These are phyloP conservation scores for Drosophila carrolli DNA, from an alignment of 1,140 invertebrate species.

Conservation along the genomic window DNA sequence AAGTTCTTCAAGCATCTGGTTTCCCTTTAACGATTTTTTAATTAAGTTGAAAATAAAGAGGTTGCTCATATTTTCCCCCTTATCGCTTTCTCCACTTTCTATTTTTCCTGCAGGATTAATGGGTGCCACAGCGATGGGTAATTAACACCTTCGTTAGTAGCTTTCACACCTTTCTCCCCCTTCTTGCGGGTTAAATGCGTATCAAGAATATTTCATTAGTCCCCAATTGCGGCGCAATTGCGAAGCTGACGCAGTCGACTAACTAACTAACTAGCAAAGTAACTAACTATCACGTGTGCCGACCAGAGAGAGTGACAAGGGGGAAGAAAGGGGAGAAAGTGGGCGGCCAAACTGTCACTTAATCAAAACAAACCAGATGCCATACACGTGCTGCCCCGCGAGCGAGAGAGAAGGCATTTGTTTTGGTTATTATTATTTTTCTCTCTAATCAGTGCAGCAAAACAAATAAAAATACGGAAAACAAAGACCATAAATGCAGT, in stretches of 20 bases:
- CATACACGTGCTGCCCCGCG: conserved; percentile 27
- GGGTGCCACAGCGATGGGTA: conserved; percentile 1
- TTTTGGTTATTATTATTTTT: conserved; percentile 13
- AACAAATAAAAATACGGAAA: conserved; percentile 3
- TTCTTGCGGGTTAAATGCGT: conserved; percentile 21
- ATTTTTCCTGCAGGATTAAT: conserved; percentile 1
- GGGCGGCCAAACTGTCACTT: conserved; percentile 9
- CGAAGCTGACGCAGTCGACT: conserved; percentile 21
- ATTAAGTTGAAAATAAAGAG: neutral
- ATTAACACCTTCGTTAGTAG: conserved; percentile 1
- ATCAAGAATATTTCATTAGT: conserved; percentile 30
- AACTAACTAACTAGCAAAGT: conserved; percentile 8
- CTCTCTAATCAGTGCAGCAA: conserved; percentile 10
- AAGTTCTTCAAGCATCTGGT: neutral
- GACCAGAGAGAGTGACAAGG: neutral
- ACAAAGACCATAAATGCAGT: neutral
- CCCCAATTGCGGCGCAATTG: conserved; percentile 35
- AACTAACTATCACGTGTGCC: conserved; percentile 3
- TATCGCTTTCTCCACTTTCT: neutral
- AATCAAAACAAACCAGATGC: conserved; percentile 38
- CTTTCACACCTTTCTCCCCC: neutral
- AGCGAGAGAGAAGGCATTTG: neutral
- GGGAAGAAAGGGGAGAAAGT: conserved; percentile 6
- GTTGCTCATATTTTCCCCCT: neutral
- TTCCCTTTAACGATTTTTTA: neutral